Evolutionary conservation across 2,797 vertebrate species (phyloP).

Genomic region (Potorous gilbertii): DNA sequence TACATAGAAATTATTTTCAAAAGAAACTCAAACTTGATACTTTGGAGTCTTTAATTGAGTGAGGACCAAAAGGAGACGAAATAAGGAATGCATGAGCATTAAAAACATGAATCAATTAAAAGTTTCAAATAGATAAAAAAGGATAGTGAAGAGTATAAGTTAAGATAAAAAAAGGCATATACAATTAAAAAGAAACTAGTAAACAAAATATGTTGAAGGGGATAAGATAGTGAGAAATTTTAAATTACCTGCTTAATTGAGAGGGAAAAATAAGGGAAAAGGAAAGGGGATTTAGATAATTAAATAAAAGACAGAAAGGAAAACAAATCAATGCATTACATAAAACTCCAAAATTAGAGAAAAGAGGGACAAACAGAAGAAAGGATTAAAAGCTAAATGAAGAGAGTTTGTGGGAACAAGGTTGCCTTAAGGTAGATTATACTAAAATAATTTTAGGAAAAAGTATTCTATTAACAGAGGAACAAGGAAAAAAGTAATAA

Average conservation of each 20-base stretch:
- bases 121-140: not conserved
- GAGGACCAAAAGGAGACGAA: not conserved
- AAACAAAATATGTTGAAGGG: not conserved
- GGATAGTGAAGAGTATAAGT: not conserved
- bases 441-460: not conserved
- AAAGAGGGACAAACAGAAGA: not conserved
- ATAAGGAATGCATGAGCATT: not conserved
- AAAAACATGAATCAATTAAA: not conserved
- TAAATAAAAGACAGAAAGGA: not conserved
- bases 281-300: not conserved
- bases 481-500: not conserved
- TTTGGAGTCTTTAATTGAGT: not conserved
- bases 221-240: not conserved
- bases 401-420: not conserved
- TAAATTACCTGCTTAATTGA: not conserved
- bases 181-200: not conserved
- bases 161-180: not conserved
- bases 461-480: not conserved
- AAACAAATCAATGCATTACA: not conserved
- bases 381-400: not conserved
- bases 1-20: not conserved
- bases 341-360: not conserved
- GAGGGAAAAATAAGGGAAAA: not conserved
- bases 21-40: not conserved
- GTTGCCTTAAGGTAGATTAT: not conserved